Evolutionary conservation across 2,888 invertebrate species (phyloP).

Genomic region (Gastracanthus pulcherrimus): DNA sequence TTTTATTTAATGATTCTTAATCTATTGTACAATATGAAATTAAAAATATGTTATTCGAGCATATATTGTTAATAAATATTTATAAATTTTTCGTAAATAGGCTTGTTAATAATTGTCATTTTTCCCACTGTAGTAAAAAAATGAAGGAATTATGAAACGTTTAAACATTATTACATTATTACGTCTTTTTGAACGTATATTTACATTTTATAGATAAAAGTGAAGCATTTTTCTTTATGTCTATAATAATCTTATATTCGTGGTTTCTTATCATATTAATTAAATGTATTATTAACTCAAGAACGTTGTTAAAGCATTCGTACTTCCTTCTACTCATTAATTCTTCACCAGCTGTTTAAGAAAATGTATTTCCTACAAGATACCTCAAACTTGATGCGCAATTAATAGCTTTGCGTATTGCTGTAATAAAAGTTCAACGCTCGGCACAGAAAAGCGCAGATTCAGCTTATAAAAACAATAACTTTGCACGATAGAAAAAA

Average conservation of each 20-base stretch:
- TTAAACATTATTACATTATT: no score
- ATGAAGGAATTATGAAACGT: no score
- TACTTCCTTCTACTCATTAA: neutral
- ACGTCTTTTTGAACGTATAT: neutral
- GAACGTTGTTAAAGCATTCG: neutral
- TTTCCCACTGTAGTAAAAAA: no score
- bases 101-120: no score
- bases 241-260: neutral
- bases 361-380: no score
- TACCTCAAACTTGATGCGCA: no score
- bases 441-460: conserved; percentile 11
- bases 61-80: no score
- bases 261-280: neutral
- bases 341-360: neutral
- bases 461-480: neutral
- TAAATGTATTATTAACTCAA: neutral
- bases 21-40: no score
- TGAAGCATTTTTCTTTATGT: neutral
- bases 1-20: no score
- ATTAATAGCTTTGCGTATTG: neutral
- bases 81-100: no score
- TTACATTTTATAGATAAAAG: neutral
- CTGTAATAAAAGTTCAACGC: conserved; percentile 24
- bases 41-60: no score
- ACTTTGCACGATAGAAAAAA: neutral